Evolutionary conservation across 2,797 vertebrate genomes (phyloP), one percentile per base, ranked within the genome.

Genomic region (Chloroceryle inda): DNA sequence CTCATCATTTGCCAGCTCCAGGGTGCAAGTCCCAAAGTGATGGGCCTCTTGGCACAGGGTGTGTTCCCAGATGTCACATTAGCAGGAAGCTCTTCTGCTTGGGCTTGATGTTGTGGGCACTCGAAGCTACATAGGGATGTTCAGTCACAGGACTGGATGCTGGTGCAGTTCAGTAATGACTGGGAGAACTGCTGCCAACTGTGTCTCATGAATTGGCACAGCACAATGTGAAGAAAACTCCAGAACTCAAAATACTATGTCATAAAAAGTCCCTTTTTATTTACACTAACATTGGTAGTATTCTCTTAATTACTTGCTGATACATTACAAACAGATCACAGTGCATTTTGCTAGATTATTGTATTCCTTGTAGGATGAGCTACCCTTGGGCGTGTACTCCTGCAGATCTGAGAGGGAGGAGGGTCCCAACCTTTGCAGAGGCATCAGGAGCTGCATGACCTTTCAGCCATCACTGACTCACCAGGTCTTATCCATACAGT

Each of bases 341-440:
- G 8, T 62, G 62, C 10, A 1, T 68, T 85, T 95, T 79, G 45
- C 29, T 53, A 33, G 52, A 64, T 82, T 16, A 37, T 7, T 33
- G 59, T 45, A 29, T 77, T 47, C 33, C 35, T 33, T 49, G 11
- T 69, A 56, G 26, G 50, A 79, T 26, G 20, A 82, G 26, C 0
- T 1, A 14, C 24, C 10, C 52, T 27, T 0, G 6, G 49, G 40
- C 27, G 6, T 2, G 4, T 10, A 8, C 35, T 19, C 24, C 78
- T 81, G 37, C 40, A 44, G 49, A 58, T 15, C 66, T 1, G 3
- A 20, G 24, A 42, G 33, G 35, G 24, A 52, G 56, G 9, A 61
- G 47, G 18, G 13, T 80, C 66, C 31, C 0, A 0, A 63, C 14
- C n/a, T 78, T 8, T 37, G 14, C 1, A 1, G 62, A 53, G 37